Conservation (phyloP, 2,888 invertebrate species). For the Empis livida region DNA sequence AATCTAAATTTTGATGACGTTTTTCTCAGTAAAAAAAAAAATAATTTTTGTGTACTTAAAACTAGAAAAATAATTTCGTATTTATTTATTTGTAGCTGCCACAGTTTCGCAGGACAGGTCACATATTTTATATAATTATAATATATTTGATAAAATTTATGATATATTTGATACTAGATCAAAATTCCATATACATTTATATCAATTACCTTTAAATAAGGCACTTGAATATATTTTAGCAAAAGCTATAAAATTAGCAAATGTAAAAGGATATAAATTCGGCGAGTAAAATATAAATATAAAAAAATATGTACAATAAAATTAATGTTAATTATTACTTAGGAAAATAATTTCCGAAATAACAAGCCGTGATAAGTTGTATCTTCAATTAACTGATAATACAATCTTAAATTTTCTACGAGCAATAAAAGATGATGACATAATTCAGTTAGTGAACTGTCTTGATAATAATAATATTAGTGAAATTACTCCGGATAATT, state of each 20-base stretch:
- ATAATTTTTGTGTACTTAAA: not conserved
- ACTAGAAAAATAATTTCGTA: not conserved
- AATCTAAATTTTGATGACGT: constrained; percentile 24
- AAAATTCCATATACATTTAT: constrained; percentile 37
- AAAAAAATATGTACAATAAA: not conserved
- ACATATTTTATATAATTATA: constrained; percentile 37
- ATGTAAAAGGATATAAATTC: not conserved
- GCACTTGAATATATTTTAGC: constrained; percentile 33
- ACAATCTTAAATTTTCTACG: constrained; percentile 4
- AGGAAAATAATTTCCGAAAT: constrained; percentile 8
- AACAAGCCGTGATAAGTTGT: constrained; percentile 5
- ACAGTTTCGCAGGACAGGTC: constrained; percentile 20
- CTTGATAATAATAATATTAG: not conserved
- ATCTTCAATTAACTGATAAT: constrained; percentile 9
- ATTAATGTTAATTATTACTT: not conserved
- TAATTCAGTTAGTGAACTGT: constrained; percentile 4
- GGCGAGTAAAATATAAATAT: not conserved
- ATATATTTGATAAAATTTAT: constrained; percentile 35
- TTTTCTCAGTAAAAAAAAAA: constrained; percentile 16
- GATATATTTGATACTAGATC: constrained; percentile 38
- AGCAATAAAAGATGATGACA: not conserved
- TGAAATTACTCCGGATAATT: not conserved
- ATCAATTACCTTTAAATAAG: constrained; percentile 36
- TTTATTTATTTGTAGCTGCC: constrained; percentile 13
- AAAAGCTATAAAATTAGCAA: not conserved